Evolutionary conservation across 30 jellyfish, hydroid and myxozoan genomes (phyloP), one percentile per base, ranked within the genome.

Genomic region (Rhopilema esculentum): DNA sequence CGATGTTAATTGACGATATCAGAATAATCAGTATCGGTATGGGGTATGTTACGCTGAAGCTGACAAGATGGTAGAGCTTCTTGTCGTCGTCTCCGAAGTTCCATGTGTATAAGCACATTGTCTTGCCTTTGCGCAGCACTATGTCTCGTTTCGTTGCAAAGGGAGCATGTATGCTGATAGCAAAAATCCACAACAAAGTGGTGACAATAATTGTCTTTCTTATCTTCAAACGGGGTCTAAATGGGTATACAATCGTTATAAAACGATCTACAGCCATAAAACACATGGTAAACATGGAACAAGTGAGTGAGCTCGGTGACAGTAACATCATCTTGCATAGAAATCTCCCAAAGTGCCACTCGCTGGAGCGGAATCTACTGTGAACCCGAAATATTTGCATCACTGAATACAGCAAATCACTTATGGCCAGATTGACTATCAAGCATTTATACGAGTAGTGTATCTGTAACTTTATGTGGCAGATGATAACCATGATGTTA

Each of bases 211-310:
- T 20, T 27, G 68, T 25, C 1, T 18, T 27, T 12, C 75, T 22
- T 26, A 9, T 74, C 27, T 66, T 18, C 29, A 75, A 24, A 19
- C 87, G 79, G 16, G 75, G 87, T 64, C 71, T 23, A 32, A 75
- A 87, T 12, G 95, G 95, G 32, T 75, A 52, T 22, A 71, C 84
- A 4, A 87, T 87, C 57, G 79, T 75, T 6, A 49, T 88, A 57
- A 52, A 76, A 23, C 95, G 75, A 48, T 87, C 95, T 12, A 71
- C 53, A 8, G 95, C 90, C 76, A 87, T 87, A 27, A 76, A 75
- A 8, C 90, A 27, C 72, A 87, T 87, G 24, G 87, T 87, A 27
- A 87, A 77, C 95, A 87, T 87, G 1, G 95, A 76, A 9, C 75
- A 20, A 32, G 87, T 76, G 1, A 87, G 24, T n/a, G 95, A 63